phyloP scores from a whole-genome alignment of 2,113 vertebrate genomes.

The Scomber japonicus region DNA sequence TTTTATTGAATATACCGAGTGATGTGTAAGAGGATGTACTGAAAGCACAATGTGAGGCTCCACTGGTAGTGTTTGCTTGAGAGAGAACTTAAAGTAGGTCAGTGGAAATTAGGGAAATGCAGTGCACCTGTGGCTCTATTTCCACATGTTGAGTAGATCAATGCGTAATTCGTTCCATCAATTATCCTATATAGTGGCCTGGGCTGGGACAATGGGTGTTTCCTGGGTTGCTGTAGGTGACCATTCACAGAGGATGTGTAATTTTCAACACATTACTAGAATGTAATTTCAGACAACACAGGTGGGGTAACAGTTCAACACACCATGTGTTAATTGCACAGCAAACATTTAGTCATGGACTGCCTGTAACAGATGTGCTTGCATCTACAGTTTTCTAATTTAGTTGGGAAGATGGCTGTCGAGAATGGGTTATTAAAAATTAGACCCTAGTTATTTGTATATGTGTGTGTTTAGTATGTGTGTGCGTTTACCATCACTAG shows the following conservation, averaged over 20 bases:
- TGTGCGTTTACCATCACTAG: constrained; percentile 87
- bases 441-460: not conserved
- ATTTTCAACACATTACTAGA: constrained; percentile 35
- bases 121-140: constrained; percentile 48
- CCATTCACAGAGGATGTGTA: constrained; percentile 10
- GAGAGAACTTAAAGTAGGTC: constrained; percentile 53
- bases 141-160: constrained; percentile 55
- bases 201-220: constrained; percentile 1
- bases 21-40: not conserved
- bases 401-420: not conserved
- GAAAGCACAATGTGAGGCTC: not conserved
- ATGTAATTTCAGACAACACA: constrained; percentile 18
- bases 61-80: constrained; percentile 1
- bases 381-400: not conserved
- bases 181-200: constrained; percentile 33
- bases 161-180: constrained; percentile 52
- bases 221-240: constrained; percentile 30
- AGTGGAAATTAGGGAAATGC: constrained; percentile 46
- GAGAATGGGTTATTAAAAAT: not conserved
- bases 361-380: constrained; percentile 28
- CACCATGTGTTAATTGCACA: constrained; percentile 1
- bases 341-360: not conserved
- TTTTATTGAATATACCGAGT: not conserved
- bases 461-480: constrained; percentile 17
- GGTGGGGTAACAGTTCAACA: constrained; percentile 9